A percentile compares a stretch with the other conserved stretches of the same genome.
These are phyloP conservation scores for Acrossocheilus wenchowensis DNA, from an alignment of 2,797 vertebrate genomes.

Conservation along the genomic window DNA sequence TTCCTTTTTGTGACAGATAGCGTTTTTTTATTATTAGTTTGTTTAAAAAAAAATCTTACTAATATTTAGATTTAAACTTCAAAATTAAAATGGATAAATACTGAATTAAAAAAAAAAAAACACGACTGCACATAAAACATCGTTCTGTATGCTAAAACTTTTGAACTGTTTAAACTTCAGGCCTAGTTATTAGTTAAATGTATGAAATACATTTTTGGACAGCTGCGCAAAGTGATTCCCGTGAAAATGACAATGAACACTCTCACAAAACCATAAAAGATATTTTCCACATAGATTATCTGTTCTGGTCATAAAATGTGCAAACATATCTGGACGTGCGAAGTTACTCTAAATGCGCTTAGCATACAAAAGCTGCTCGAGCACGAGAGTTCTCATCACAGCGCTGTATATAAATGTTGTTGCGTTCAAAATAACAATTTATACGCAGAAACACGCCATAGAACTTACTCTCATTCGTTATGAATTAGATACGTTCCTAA, in stretches of 20 bases:
- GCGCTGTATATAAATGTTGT: background rate
- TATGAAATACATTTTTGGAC: background rate
- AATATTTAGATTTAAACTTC: background rate
- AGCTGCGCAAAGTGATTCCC: background rate
- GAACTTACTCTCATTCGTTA: slow-evolving; percentile 10
- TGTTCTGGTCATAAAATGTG: background rate
- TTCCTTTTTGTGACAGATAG: background rate
- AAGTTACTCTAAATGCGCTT: background rate
- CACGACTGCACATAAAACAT: background rate
- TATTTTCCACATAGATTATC: background rate
- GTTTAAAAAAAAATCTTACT: background rate
- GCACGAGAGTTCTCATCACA: background rate
- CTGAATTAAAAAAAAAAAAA: background rate
- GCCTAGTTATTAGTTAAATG: background rate
- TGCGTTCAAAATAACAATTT: background rate
- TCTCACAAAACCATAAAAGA: background rate
- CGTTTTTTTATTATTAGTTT: background rate
- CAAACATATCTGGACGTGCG: slow-evolving; percentile 4
- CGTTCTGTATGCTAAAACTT: background rate
- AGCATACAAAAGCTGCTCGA: background rate
- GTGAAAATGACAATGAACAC: background rate
- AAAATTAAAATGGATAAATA: background rate
- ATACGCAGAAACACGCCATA: background rate
- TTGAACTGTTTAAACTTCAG: slow-evolving; percentile 7
- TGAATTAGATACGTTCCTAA: slow-evolving; percentile 31